phyloP scores from a whole-genome alignment of 2,888 invertebrate species.

The Tenthredo notha region DNA sequence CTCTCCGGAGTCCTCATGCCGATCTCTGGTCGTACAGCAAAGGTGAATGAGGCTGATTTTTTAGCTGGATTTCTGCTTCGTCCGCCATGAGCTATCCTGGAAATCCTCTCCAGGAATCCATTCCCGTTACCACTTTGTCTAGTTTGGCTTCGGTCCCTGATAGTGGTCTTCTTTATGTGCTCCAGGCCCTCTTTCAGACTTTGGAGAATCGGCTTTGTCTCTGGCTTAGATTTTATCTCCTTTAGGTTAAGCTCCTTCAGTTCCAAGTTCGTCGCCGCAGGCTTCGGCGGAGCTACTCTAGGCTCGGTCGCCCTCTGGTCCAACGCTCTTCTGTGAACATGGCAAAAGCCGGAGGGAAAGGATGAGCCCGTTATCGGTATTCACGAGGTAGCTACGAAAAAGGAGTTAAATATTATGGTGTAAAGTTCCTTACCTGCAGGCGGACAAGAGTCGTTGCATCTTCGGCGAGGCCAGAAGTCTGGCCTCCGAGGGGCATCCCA shows the following conservation, averaged over 20 bases:
- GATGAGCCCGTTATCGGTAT: conserved; percentile 5
- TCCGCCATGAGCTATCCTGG: conserved; percentile 74
- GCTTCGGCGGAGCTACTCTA: conserved; percentile 73
- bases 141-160: conserved; percentile 70
- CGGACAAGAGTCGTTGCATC: conserved; percentile 78
- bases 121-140: conserved; percentile 62
- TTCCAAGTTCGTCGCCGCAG: conserved; percentile 65
- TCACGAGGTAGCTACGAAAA: conserved; percentile 7
- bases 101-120: conserved; percentile 72
- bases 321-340: conserved; percentile 71
- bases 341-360: background rate
- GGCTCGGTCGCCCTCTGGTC: conserved; percentile 75
- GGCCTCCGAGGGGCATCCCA: conserved; percentile 76
- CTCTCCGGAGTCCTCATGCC: conserved; percentile 75
- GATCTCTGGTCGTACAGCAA: conserved; percentile 74
- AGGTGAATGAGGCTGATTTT: conserved; percentile 76
- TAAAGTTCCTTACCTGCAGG: conserved; percentile 73
- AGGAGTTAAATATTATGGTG: background rate
- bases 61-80: conserved; percentile 74
- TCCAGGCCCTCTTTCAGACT: conserved; percentile 73
- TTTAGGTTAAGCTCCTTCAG: conserved; percentile 72
- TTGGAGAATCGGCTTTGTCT: conserved; percentile 73
- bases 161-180: conserved; percentile 74
- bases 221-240: conserved; percentile 73
- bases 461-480: conserved; percentile 77